These are phyloP conservation scores for Mionectes macconnelli DNA, from an alignment of 2,113 vertebrate genomes.

Conservation along the genomic window DNA sequence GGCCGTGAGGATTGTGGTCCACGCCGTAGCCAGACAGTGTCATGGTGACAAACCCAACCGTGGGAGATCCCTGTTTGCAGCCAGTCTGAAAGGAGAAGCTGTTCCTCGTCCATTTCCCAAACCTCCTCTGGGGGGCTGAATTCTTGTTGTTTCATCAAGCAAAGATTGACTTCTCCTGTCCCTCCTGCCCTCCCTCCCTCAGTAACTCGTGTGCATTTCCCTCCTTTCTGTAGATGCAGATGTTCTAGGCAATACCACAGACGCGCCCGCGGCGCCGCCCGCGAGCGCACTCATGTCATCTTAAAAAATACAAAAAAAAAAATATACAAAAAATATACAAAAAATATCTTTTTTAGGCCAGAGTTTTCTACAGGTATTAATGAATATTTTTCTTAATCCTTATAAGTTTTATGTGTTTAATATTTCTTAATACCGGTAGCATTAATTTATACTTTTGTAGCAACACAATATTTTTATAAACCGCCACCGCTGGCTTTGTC, in stretches of 20 bases:
- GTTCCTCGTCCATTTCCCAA: neutral
- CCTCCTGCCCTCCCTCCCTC: slow-evolving; percentile 11
- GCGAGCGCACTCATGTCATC: slow-evolving; percentile 77
- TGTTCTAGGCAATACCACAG: slow-evolving; percentile 80
- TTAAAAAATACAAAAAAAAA: slow-evolving; percentile 78
- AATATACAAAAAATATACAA: slow-evolving; percentile 77
- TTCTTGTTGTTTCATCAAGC: slow-evolving; percentile 47
- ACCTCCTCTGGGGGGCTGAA: slow-evolving; percentile 6
- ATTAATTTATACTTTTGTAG: slow-evolving; percentile 99
- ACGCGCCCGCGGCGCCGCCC: slow-evolving; percentile 30
- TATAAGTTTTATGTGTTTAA: slow-evolving; percentile 87
- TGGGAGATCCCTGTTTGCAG: slow-evolving; percentile 60
- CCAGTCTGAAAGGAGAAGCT: slow-evolving; percentile 46
- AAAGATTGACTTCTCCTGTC: slow-evolving; percentile 48
- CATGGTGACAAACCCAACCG: neutral
- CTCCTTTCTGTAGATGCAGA: slow-evolving; percentile 76
- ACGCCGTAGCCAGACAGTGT: neutral
- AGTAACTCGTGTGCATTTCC: slow-evolving; percentile 66
- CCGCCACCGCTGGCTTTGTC: slow-evolving; percentile 86
- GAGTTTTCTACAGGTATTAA: slow-evolving; percentile 89
- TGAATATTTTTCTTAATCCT: slow-evolving; percentile 88
- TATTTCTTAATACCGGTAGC: slow-evolving; percentile 96
- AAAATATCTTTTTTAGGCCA: slow-evolving; percentile 85
- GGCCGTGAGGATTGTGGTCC: neutral
- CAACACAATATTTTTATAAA: slow-evolving; percentile 99